Evolutionary conservation across 2,888 invertebrate genomes (phyloP).

Genomic region (Dilophus febrilis): DNA sequence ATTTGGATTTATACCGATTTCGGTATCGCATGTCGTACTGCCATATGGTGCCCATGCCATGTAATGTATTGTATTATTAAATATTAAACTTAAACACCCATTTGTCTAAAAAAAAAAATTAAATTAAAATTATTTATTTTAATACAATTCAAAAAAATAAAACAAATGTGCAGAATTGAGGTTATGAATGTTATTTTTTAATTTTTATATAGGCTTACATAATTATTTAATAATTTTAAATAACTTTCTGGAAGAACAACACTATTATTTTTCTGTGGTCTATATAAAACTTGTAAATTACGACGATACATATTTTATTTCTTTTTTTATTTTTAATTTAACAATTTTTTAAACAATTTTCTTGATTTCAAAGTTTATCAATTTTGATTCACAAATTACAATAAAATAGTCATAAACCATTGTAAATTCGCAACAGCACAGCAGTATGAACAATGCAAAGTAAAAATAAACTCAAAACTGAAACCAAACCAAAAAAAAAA

Average conservation of each 20-base stretch:
- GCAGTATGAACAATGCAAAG: no score
- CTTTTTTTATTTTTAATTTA: background rate
- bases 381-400: no score
- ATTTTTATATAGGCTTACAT: slow-evolving; percentile 20
- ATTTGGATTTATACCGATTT: slow-evolving; percentile 31
- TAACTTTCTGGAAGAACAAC: slow-evolving; percentile 26
- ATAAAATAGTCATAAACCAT: no score
- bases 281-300: slow-evolving; percentile 28
- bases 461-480: no score
- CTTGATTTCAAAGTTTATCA: no score
- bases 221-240: slow-evolving; percentile 26
- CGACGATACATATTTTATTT: slow-evolving; percentile 31
- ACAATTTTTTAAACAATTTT: no score
- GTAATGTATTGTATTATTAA: slow-evolving; percentile 23
- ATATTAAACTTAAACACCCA: slow-evolving; percentile 26
- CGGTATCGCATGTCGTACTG: slow-evolving; percentile 24
- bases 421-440: no score
- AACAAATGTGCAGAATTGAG: no score
- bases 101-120: slow-evolving; percentile 19
- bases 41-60: slow-evolving; percentile 26
- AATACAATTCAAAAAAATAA: background rate
- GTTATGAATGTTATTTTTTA: background rate
- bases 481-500: no score
- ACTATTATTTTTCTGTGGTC: slow-evolving; percentile 26
- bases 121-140: background rate